Evolutionary conservation across 2,888 invertebrate genomes (phyloP), one percentile per base, ranked within the genome.

Genomic region (Plagiodera versicolora): DNA sequence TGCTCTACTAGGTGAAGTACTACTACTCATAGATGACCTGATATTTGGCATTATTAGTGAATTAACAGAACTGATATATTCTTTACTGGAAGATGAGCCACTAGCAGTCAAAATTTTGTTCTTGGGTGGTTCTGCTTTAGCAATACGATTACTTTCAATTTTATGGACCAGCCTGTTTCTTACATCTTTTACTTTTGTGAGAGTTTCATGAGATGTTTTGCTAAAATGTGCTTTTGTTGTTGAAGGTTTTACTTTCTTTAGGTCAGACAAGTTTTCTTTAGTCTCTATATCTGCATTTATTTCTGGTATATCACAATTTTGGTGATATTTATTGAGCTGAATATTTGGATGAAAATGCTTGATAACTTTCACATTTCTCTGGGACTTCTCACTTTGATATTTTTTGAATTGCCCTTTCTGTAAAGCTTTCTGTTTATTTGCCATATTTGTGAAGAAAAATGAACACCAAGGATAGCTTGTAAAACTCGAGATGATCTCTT

Each of bases 261-360:
- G 14, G 11, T 52, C 18, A 52, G 16, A 20, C 8, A 52, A 52
- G 14, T 16, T 32, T 35, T 51, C 51, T n/a, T n/a, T 50, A 18
- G 35, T 17, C 10, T 51, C 51, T 32, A 52, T 10, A 19, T 52
- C 52, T 0, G 39, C 52, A 39, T 53, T 44, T n/a, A 53, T 28
- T 53, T 63, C 63, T 55, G 63, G 63, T 11, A 63, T 51, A n/a
- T 63, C 63, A 35, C 58, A 58, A 14, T 60, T 52, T 19, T 11
- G 45, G 28, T 44, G 52, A 35, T 30, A 44, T 52, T 48, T 58
- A 32, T 55, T 46, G 44, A 24, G 51, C 39, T 9, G 18, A 39
- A 58, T 39, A 55, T 60, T 49, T 32, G 60, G 55, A 18, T 63
- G 55, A 28, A 63, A 63, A 56, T 63, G 63, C 49, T 63, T 63